A percentile compares a stretch with the other conserved stretches of the same genome.
Evolutionary conservation across 2,113 vertebrate species (phyloP).

Genomic region (Microcebus jonahi): DNA sequence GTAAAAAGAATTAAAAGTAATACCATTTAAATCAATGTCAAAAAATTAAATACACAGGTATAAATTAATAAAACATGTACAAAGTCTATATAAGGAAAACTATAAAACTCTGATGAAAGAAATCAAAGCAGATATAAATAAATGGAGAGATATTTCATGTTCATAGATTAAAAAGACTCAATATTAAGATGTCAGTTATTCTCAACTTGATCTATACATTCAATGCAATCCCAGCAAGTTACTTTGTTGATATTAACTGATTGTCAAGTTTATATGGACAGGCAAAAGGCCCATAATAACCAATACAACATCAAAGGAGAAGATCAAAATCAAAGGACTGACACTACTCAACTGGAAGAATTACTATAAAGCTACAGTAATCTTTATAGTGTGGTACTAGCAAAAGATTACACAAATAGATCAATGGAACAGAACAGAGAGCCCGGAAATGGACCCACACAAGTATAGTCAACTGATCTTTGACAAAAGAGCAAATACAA

Average conservation of each 20-base stretch:
- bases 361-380: not conserved
- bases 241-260: not conserved
- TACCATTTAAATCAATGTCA: not conserved
- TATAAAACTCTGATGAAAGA: not conserved
- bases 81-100: not conserved
- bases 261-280: not conserved
- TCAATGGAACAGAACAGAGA: not conserved
- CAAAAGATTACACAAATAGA: not conserved
- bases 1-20: not conserved
- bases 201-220: not conserved
- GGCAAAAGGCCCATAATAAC: not conserved
- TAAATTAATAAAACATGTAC: not conserved
- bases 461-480: not conserved
- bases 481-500: not conserved
- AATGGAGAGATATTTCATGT: not conserved
- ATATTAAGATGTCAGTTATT: not conserved
- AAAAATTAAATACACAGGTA: not conserved
- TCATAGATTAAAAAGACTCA: not conserved
- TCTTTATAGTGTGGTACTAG: not conserved
- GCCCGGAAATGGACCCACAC: not conserved
- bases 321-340: not conserved
- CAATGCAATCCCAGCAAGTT: not conserved
- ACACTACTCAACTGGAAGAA: not conserved
- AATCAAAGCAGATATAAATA: not conserved
- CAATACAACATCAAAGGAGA: not conserved